Evolutionary conservation across 2,113 vertebrate genomes (phyloP).

Genomic region (Crypturellus undulatus): DNA sequence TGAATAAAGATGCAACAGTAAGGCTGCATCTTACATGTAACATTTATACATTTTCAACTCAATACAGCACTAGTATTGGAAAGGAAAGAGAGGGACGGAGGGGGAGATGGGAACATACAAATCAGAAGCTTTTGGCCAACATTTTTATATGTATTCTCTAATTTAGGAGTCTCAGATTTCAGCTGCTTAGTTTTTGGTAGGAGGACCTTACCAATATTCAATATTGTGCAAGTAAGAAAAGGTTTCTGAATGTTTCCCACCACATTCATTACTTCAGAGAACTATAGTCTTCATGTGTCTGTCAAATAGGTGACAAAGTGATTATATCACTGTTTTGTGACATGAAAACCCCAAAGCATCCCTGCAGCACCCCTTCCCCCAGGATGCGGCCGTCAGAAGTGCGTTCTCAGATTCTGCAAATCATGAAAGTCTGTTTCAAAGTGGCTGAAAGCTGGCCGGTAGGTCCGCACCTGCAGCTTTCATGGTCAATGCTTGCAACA

Average conservation of each 20-base stretch:
- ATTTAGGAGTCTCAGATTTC: conserved; percentile 18
- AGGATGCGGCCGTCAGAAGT: neutral
- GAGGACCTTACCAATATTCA: neutral
- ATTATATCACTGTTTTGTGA: neutral
- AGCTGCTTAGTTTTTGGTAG: neutral
- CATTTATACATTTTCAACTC: conserved; percentile 72
- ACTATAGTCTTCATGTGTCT: neutral
- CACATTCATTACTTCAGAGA: neutral
- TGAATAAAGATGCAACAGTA: conserved; percentile 87
- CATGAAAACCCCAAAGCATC: neutral
- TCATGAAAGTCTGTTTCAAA: conserved; percentile 13
- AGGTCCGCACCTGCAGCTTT: conserved; percentile 25
- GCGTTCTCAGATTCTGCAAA: neutral
- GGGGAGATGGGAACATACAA: conserved; percentile 43
- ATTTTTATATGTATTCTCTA: conserved; percentile 30
- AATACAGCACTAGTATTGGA: conserved; percentile 18
- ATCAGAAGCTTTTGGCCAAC: conserved; percentile 38
- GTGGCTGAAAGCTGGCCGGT: neutral
- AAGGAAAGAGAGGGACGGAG: neutral
- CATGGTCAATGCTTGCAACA: neutral
- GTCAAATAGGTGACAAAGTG: neutral
- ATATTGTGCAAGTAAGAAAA: neutral
- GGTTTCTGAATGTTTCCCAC: neutral
- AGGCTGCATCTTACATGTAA: conserved; percentile 80
- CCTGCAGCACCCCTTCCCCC: neutral